Evolutionary conservation across 2,113 vertebrate genomes (phyloP).

Genomic region (Petrocephalus microphthalmus): DNA sequence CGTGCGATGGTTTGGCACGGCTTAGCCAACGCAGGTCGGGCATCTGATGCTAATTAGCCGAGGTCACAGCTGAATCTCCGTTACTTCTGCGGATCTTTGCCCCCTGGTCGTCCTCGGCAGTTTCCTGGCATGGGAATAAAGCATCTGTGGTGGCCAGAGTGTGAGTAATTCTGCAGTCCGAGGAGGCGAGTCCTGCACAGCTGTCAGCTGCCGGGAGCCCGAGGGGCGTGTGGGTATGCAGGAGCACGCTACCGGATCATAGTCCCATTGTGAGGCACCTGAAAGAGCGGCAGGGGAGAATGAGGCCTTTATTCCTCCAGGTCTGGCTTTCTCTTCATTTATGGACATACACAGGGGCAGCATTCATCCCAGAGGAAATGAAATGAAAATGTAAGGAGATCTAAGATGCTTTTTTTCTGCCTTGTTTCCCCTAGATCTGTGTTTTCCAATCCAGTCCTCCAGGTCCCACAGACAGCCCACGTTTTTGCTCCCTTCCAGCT

Average conservation of each 20-base stretch:
- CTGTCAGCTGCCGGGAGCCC: not conserved
- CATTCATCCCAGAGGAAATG: not conserved
- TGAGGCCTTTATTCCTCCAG: not conserved
- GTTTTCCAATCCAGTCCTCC: no score
- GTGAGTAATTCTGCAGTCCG: not conserved
- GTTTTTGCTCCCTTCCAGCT: no score
- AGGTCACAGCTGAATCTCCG: not conserved
- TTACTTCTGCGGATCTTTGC: not conserved
- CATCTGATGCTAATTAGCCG: not conserved
- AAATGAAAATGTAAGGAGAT: not conserved
- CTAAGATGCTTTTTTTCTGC: not conserved
- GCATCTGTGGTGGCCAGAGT: not conserved
- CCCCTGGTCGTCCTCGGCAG: not conserved
- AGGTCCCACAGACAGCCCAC: no score
- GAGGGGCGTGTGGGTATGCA: not conserved
- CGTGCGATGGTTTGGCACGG: not conserved
- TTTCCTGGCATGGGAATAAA: not conserved
- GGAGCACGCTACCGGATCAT: not conserved
- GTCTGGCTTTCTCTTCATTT: not conserved
- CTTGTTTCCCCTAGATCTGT: not conserved
- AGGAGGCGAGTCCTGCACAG: not conserved
- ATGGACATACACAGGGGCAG: not conserved
- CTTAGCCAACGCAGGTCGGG: not conserved
- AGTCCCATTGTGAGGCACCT: not conserved
- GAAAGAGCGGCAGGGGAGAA: not conserved